Percentiles rank a stretch among this genome's conserved stretches.
These are phyloP conservation scores for Eurytoma californica DNA, from an alignment of 2,888 invertebrate species.

Conservation along the genomic window DNA sequence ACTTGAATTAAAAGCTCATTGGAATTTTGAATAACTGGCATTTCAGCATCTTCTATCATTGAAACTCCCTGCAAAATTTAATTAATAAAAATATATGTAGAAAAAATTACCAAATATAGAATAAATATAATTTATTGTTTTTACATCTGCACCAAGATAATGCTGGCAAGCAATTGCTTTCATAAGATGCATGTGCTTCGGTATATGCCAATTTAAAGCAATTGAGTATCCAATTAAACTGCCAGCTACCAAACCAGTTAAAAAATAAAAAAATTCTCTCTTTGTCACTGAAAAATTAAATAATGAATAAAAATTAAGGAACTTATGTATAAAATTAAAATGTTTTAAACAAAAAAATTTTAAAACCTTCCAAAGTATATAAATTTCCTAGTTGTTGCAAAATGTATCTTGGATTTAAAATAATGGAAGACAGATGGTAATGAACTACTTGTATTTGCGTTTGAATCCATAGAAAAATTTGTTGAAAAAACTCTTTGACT, in stretches of 20 bases:
- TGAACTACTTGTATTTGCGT: constrained; percentile 59
- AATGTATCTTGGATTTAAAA: constrained; percentile 64
- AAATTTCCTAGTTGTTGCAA: constrained; percentile 63
- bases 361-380: constrained; percentile 62
- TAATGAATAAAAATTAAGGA: neutral
- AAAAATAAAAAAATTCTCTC: constrained; percentile 74
- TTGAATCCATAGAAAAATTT: constrained; percentile 61
- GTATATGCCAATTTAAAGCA: constrained; percentile 69
- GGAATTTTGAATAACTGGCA: constrained; percentile 76
- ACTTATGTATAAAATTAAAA: constrained; percentile 12
- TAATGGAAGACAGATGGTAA: constrained; percentile 59
- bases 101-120: neutral
- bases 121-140: constrained; percentile 4
- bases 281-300: constrained; percentile 71
- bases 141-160: constrained; percentile 76
- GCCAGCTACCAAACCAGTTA: constrained; percentile 75
- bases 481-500: constrained; percentile 60
- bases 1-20: constrained; percentile 80
- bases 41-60: constrained; percentile 77
- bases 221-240: constrained; percentile 74
- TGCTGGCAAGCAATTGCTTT: constrained; percentile 75
- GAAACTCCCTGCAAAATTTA: constrained; percentile 75
- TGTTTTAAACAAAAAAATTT: no score
- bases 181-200: constrained; percentile 73
- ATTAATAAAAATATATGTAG: constrained; percentile 24